Percentiles rank a stretch among this genome's conserved stretches.
These are phyloP conservation scores for Luperina testacea DNA, from an alignment of 2,888 invertebrate species.

Conservation along the genomic window DNA sequence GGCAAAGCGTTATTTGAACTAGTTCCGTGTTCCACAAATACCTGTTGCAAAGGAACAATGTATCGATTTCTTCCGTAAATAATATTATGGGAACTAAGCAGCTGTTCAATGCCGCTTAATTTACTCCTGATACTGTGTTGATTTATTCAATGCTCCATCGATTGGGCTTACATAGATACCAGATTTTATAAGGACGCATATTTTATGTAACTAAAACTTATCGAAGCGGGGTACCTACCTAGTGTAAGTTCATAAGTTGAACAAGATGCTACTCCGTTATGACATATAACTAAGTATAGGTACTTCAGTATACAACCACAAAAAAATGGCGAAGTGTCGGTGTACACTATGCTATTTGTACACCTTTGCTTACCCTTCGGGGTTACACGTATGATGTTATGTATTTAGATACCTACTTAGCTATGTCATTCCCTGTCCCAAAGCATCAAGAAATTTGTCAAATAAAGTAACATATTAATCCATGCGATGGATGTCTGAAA, in stretches of 20 bases:
- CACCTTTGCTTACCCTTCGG: not conserved
- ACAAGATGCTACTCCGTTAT: not conserved
- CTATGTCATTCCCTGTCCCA: not conserved
- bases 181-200: not conserved
- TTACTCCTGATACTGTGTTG: constrained; percentile 18
- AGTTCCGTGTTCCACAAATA: constrained; percentile 32
- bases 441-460: not conserved
- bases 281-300: not conserved
- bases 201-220: not conserved
- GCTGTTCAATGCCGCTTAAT: constrained; percentile 31
- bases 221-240: not conserved
- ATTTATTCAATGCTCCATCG: constrained; percentile 20
- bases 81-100: constrained; percentile 35
- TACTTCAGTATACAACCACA: not conserved
- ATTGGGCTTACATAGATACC: not conserved
- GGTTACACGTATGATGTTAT: not conserved
- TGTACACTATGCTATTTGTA: not conserved
- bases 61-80: constrained; percentile 39
- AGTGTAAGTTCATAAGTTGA: not conserved
- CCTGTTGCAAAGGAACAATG: constrained; percentile 27
- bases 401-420: not conserved
- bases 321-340: too few species aligned
- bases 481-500: constrained; percentile 1
- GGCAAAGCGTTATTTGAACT: constrained; percentile 26
- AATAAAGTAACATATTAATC: constrained; percentile 6